Evolutionary conservation across 2,113 vertebrate genomes (phyloP).

Genomic region (Dolichotis patagonum): DNA sequence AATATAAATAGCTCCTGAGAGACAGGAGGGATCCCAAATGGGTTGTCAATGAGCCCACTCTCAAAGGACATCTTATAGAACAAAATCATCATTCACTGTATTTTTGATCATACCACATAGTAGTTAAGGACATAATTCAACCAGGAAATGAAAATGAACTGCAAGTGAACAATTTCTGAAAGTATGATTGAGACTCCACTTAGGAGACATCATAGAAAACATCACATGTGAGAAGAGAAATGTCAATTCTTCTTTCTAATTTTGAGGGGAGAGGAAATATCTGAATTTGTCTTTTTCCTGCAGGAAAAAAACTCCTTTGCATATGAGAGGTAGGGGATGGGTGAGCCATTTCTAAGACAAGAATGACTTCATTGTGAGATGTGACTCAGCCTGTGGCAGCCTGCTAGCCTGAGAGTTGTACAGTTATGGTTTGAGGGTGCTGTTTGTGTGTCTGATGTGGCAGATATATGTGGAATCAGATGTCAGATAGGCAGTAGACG

Average conservation of each 20-base stretch:
- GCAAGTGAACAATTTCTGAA: background rate
- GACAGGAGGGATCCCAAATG: too few species aligned
- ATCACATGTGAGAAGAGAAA: background rate
- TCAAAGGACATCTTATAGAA: too few species aligned
- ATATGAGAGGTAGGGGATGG: background rate
- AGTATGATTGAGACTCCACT: background rate
- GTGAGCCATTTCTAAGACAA: slow-evolving; percentile 72
- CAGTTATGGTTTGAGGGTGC: slow-evolving; percentile 82
- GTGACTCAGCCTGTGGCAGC: slow-evolving; percentile 89
- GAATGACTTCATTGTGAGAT: slow-evolving; percentile 88
- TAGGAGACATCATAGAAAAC: background rate
- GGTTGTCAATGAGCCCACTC: too few species aligned
- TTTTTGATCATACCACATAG: background rate
- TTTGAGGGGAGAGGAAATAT: background rate
- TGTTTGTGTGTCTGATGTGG: slow-evolving; percentile 86
- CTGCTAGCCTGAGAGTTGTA: slow-evolving; percentile 87
- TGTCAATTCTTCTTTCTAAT: background rate
- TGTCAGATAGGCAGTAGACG: slow-evolving; percentile 71
- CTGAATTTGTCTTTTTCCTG: background rate
- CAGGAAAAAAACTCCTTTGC: background rate
- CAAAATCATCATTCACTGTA: background rate
- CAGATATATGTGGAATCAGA: slow-evolving; percentile 67
- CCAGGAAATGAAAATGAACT: background rate
- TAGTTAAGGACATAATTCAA: background rate
- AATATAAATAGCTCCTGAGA: too few species aligned